Evolutionary conservation across 2,888 invertebrate species (phyloP).

Genomic region (Brenthis daphne): DNA sequence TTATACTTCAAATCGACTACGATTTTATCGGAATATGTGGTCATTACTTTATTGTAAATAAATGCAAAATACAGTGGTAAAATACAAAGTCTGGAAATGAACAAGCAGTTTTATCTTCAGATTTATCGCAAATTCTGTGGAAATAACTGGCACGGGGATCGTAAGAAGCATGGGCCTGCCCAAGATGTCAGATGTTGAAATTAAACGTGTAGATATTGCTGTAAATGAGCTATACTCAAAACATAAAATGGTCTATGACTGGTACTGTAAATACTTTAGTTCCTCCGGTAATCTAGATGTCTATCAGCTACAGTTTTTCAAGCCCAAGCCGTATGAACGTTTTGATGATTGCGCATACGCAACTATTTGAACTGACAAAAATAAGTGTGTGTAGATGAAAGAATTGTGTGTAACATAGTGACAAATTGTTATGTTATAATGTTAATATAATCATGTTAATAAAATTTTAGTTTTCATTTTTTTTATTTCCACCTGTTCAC

Average conservation of each 20-base stretch:
- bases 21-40: too few relatives aligned
- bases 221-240: slow-evolving; percentile 56
- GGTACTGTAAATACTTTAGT: slow-evolving; percentile 59
- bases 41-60: too few relatives aligned
- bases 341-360: slow-evolving; percentile 68
- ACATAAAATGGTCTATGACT: slow-evolving; percentile 52
- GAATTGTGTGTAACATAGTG: neutral
- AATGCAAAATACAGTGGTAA: too few relatives aligned
- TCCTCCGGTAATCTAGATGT: slow-evolving; percentile 53
- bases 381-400: slow-evolving; percentile 6
- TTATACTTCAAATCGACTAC: too few relatives aligned
- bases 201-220: slow-evolving; percentile 61
- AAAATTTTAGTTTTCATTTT: neutral
- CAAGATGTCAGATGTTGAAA: slow-evolving; percentile 68
- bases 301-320: slow-evolving; percentile 56
- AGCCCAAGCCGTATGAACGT: slow-evolving; percentile 44
- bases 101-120: slow-evolving; percentile 56
- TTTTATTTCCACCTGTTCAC: too few relatives aligned
- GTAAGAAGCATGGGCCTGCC: slow-evolving; percentile 73
- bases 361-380: slow-evolving; percentile 44
- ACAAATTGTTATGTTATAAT: neutral
- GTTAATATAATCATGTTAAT: neutral
- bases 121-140: slow-evolving; percentile 69
- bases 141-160: slow-evolving; percentile 73
- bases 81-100: neutral